Evolutionary conservation across 2,797 vertebrate genomes (phyloP), one percentile per base, ranked within the genome.

Genomic region (Karalla daura): DNA sequence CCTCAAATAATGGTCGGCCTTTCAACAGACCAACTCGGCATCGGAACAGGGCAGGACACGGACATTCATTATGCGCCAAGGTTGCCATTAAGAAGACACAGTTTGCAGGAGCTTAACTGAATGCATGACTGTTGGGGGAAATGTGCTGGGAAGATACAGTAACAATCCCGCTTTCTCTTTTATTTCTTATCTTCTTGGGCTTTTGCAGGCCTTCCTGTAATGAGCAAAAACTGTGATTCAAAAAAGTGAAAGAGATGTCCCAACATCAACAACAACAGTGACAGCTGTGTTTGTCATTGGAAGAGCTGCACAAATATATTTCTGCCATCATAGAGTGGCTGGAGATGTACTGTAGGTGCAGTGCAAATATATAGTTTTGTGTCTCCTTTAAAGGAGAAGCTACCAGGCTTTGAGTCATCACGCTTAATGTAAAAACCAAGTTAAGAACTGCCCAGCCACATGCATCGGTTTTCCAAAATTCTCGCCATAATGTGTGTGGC

Each of bases 1-100:
- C 51, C 17, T 46, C n/a, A 8, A 28, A 17, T 37, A 45, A 74
- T 54, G 13, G 33, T 2, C 13, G 27, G 21, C 46, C 51, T 63
- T 47, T 23, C n/a, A 33, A 7, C 35, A 7, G 20, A 33, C 30
- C 14, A 52, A 49, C 28, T 45, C 13, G 28, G n/a, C 36, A 21
- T 17, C 5, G 5, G 18, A 37, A 33, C 37, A n/a, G 25, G 21
- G 44, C 40, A 41, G 18, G 54, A 35, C 41, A 5, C 13, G 21
- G 32, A 23, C 45, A 40, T 32, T 52, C 17, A 32, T 41, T 21
- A 18, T 28, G 27, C 25, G 23, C 14, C 33, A 35, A 15, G 41
- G 35, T 47, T 46, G n/a, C 6, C 8, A 20, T 35, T 9, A 37
- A 18, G 28, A 58, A 17, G n/a, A 1, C 7, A 30, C 46, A 47